These are phyloP conservation scores for Spheniscus mendiculus DNA, from an alignment of 2,113 vertebrate genomes.

Conservation along the genomic window DNA sequence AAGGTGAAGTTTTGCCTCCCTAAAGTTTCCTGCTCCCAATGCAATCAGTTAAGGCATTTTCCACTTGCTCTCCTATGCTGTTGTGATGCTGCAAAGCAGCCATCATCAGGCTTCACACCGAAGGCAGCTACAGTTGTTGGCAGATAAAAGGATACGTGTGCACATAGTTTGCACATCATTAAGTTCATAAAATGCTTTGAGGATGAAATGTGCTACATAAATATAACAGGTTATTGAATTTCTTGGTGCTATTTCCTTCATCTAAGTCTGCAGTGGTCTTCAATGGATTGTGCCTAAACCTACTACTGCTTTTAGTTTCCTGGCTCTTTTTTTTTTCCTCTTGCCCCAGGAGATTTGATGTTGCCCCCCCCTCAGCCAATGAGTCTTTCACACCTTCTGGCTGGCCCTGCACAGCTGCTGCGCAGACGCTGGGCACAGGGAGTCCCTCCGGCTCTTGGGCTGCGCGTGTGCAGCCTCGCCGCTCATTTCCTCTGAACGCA, in stretches of 20 bases:
- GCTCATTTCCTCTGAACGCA: neutral
- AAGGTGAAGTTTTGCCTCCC: neutral
- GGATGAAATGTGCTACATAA: slow-evolving; percentile 49
- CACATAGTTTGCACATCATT: slow-evolving; percentile 37
- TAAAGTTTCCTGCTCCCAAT: neutral
- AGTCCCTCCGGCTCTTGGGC: rapidly evolving
- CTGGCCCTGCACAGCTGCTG: neutral
- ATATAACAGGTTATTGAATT: slow-evolving; percentile 59
- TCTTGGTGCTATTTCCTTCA: neutral
- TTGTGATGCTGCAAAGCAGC: neutral
- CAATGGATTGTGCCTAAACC: neutral
- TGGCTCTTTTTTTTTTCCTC: neutral
- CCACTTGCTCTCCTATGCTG: neutral
- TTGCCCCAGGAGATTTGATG: neutral
- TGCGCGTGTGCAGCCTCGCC: rapidly evolving
- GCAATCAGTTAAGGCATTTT: neutral
- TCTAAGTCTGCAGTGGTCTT: neutral
- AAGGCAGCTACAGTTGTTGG: neutral
- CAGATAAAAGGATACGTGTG: slow-evolving; percentile 29
- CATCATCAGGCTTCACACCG: neutral
- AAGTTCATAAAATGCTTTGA: slow-evolving; percentile 39
- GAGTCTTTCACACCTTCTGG: neutral
- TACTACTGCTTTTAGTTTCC: neutral
- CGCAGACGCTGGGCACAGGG: rapidly evolving
- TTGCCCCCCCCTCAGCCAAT: neutral